phyloP scores from a whole-genome alignment of 2,113 vertebrate species.

The Ancistrus triradiatus region DNA sequence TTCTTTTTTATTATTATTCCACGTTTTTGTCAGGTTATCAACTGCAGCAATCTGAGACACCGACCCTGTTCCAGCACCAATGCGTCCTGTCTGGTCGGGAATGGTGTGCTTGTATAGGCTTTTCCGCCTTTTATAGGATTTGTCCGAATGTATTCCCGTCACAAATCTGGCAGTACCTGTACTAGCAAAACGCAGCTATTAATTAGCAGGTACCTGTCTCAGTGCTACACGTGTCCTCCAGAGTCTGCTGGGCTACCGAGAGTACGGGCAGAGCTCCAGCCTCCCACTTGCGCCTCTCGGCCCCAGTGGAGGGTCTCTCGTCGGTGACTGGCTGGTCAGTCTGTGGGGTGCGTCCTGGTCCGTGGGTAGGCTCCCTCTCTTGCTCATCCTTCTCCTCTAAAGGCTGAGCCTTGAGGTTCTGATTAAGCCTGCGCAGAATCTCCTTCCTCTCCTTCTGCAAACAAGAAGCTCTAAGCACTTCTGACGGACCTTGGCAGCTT shows the following conservation, averaged over 20 bases:
- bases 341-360: conserved; percentile 40
- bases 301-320: conserved; percentile 47
- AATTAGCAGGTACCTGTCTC: conserved; percentile 48
- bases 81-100: too few relatives aligned
- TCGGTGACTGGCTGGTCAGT: conserved; percentile 40
- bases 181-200: too few relatives aligned
- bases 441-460: conserved; percentile 83
- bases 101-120: too few relatives aligned
- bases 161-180: too few relatives aligned
- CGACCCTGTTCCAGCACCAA: too few relatives aligned
- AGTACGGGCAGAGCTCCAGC: conserved; percentile 72
- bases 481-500: too few relatives aligned
- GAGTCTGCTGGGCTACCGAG: conserved; percentile 68
- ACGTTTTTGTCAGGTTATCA: too few relatives aligned
- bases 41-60: too few relatives aligned
- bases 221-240: conserved; percentile 69
- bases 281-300: conserved; percentile 83
- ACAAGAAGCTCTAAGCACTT: background rate
- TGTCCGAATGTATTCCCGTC: too few relatives aligned
- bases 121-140: too few relatives aligned
- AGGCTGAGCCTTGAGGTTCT: conserved; percentile 81
- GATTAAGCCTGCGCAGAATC: conserved; percentile 87
- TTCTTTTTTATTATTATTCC: too few relatives aligned
- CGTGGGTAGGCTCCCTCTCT: conserved; percentile 18
- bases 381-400: conserved; percentile 53